Conservation (phyloP, 2,888 invertebrate species). For the Fissipunctia ypsillon region DNA sequence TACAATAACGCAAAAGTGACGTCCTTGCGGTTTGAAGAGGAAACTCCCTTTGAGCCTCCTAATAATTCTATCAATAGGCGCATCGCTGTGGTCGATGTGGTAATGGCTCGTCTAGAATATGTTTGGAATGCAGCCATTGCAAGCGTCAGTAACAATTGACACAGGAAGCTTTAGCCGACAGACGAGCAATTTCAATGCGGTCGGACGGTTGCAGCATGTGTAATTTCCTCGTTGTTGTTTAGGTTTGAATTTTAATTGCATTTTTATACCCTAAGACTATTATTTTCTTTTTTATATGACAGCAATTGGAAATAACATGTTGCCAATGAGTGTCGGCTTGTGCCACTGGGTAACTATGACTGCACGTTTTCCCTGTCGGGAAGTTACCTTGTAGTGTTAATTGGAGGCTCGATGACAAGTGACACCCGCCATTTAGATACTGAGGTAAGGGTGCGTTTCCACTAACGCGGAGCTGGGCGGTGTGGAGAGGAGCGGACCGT, state of each 20-base stretch:
- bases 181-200: constrained; percentile 67
- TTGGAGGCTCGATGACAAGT: not conserved
- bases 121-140: constrained; percentile 75
- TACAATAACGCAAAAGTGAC: constrained; percentile 76
- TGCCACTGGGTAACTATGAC: not conserved
- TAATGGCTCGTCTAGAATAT: constrained; percentile 79
- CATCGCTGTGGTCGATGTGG: constrained; percentile 84
- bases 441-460: no score
- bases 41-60: constrained; percentile 78
- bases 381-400: not conserved
- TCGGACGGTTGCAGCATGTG: constrained; percentile 56
- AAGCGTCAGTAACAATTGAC: constrained; percentile 73
- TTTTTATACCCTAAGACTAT: constrained; percentile 27
- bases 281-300: constrained; percentile 4
- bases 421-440: not conserved
- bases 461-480: no score
- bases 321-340: constrained; percentile 8
- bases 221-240: constrained; percentile 60
- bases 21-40: constrained; percentile 83
- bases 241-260: constrained; percentile 53
- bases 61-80: constrained; percentile 88
- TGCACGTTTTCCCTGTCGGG: not conserved
- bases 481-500: no score
- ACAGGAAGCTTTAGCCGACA: constrained; percentile 71
- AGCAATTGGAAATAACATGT: not conserved